Base-by-base conservation (phyloP, 2,888 invertebrate genomes). In the Vannuccia rotundouncinata region DNA sequence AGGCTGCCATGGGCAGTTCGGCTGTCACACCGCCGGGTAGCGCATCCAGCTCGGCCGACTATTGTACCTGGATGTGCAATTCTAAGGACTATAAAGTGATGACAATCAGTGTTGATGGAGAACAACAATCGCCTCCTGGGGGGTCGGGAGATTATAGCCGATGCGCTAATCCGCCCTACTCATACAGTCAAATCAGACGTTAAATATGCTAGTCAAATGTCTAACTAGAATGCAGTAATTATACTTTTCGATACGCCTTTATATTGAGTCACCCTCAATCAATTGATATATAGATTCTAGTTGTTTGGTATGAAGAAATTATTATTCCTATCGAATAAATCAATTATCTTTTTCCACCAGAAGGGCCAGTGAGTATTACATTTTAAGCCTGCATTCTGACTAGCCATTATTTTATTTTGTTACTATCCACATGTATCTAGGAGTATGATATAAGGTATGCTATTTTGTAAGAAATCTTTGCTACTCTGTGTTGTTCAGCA, bases 51-150 rank as follows among this genome's bases (percentile, higher is more conserved):
- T 73, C 73, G 5, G 22, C 73, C 5, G 73, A 73, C 29, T 73
- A 73, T 25, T 73, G 73, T 25, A 73, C 22, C 73, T 73, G 73
- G 73, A 73, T 73, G 73, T 27, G 22, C 29, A 22, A 22, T 22
- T 73, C 73, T 13, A 73, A 73, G 27, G 73, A 73, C 25, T n/a
- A 25, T 22, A 73, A 73, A 73, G 27, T 27, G 27, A 27, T 73
- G 73, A n/a, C 73, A 73, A 27, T 73, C 45, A 45, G 17, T 73
- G 73, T 73, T 5, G 73, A 73, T 5, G 73, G 73, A 25, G 73
- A 73, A 22, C 45, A 45, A 17, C 45, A 45, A 45, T 45, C 10
- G 5, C 45, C 45, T 10, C 45, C 45, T 45, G 45, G 45, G 17
- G 45, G 45, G 17, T 45, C 45, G 45, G 45, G 45, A 17, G 45